Base-by-base conservation (phyloP, 2,113 vertebrate species). In the Symphodus melops region DNA sequence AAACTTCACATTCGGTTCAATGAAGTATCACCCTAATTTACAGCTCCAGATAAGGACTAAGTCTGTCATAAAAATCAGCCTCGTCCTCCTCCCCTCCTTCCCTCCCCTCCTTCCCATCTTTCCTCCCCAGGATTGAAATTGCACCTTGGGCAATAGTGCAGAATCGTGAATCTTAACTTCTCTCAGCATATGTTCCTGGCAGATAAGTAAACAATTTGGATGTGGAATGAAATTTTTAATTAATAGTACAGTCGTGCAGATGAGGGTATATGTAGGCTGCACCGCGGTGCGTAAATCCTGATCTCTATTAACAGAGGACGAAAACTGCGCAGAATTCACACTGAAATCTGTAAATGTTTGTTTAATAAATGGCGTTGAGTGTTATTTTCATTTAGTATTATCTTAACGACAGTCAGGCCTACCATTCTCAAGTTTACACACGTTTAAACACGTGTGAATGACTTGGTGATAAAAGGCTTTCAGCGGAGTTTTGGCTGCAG, bases 141-240 rank as follows among this genome's bases (percentile, higher is more conserved):
- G 96, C 97, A 97, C 97, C 97, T 97, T 98, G 97, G 96, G 97
- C 97, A 96, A 95, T 94, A 92, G 96, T 96, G 96, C 96, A 96
- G 96, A 96, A 98, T 96, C 95, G 94, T 83, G 96, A 95, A 96
- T 96, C 96, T 96, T 93, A 96, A 97, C 97, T 97, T 96, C 96
- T 96, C 93, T 88, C 94, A 94, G 96, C 97, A 98, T 97, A 96
- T 99, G 97, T 98, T 99, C 96, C 95, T 95, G 95, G 94, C 95
- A 98, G 98, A 99, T 99, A 99, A 99, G 97, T 99, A 97, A 98
- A 98, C 96, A 98, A 97, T 99, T 97, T 98, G 96, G 95, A 97
- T 95, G 95, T 96, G 95, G 95, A 96, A 98, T 98, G 94, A 95
- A 93, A 89, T 95, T 97, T 84, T 96, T 97, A 98, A 99, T 99